Evolutionary conservation across 2,113 vertebrate genomes (phyloP).

Genomic region (Herpailurus yagouaroundi): DNA sequence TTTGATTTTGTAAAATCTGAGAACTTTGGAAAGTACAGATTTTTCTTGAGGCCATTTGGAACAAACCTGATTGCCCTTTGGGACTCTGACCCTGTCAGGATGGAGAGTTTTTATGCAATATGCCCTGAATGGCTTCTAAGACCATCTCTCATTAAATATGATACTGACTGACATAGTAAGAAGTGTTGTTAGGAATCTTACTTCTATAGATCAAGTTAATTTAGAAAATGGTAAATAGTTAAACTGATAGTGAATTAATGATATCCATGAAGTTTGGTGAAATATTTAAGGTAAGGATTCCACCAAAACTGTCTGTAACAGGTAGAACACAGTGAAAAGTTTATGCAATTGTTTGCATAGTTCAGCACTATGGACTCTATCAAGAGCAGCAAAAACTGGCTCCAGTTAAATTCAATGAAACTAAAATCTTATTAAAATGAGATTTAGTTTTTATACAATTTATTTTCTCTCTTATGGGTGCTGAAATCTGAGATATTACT

Average conservation of each 20-base stretch:
- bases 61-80: background rate
- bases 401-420: background rate
- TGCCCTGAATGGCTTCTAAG: background rate
- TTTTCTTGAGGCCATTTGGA: constrained; percentile 5
- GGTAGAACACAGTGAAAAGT: background rate
- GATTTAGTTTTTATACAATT: background rate
- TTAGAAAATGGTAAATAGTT: background rate
- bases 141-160: background rate
- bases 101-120: background rate
- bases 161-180: background rate
- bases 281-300: background rate
- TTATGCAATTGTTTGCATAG: background rate
- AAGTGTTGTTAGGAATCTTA: background rate
- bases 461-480: background rate
- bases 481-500: background rate
- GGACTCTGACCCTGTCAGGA: background rate
- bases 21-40: background rate
- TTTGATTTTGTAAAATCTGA: background rate
- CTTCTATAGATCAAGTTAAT: background rate
- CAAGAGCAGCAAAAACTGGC: background rate
- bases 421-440: background rate
- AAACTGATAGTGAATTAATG: background rate
- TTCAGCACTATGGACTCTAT: background rate
- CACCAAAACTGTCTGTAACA: background rate
- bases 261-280: background rate